Evolutionary conservation across 1,140 invertebrate species (phyloP).

Genomic region (Drosophila repletoides): DNA sequence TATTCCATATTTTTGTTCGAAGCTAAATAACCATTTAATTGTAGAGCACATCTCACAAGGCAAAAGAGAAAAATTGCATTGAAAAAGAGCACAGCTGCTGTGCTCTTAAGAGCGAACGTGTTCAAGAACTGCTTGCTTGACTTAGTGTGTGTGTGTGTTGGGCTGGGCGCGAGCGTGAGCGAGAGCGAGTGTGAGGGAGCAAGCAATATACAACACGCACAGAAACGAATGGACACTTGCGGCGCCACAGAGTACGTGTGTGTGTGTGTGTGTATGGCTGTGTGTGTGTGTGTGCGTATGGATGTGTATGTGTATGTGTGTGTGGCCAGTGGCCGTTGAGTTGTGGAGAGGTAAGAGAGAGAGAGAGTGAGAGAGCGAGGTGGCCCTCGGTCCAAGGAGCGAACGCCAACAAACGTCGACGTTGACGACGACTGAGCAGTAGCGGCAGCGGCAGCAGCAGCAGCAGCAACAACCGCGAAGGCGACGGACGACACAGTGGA

Average conservation of each 20-base stretch:
- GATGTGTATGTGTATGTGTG: constrained; percentile 20
- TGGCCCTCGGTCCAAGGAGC: constrained; percentile 24
- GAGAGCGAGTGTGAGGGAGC: constrained; percentile 47
- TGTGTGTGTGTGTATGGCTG: not conserved
- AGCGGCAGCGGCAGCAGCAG: constrained; percentile 16
- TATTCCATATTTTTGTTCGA: no score
- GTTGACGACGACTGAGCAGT: not conserved
- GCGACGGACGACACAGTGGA: constrained; percentile 35
- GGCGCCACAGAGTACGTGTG: constrained; percentile 14
- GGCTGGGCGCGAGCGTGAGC: constrained; percentile 53
- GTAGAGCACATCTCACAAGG: not conserved
- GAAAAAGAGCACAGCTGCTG: constrained; percentile 8
- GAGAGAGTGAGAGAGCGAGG: constrained; percentile 34
- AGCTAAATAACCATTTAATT: no score
- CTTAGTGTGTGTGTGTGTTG: constrained; percentile 5
- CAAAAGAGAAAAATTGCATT: not conserved
- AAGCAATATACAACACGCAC: constrained; percentile 58
- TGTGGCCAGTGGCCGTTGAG: constrained; percentile 56
- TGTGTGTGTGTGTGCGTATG: not conserved
- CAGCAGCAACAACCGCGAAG: constrained; percentile 31
- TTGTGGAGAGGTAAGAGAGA: constrained; percentile 19
- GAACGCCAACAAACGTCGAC: constrained; percentile 13
- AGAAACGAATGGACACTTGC: constrained; percentile 66
- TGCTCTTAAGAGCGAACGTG: constrained; percentile 26
- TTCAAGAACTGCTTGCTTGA: constrained; percentile 38